Percentiles rank a stretch among this genome's conserved stretches.
Conservation (phyloP, 2,797 vertebrate species). For the Danio choprae region DNA sequence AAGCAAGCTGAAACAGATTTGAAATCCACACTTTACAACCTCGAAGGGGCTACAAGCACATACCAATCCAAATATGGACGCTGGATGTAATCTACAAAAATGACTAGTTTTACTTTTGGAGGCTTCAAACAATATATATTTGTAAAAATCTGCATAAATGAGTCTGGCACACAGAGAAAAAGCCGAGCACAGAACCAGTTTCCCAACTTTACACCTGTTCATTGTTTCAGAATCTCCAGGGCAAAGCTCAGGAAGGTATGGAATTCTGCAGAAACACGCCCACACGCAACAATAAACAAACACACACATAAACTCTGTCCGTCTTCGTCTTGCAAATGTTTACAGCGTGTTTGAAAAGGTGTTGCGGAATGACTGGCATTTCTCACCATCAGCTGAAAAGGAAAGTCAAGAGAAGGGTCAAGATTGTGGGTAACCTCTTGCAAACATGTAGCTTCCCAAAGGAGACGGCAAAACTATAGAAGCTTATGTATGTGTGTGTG, state of each 20-base stretch:
- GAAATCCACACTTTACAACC: neutral
- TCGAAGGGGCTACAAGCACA: neutral
- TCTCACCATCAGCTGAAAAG: conserved; percentile 19
- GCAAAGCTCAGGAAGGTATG: conserved; percentile 33
- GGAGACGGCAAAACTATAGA: neutral
- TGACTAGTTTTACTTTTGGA: neutral
- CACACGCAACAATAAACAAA: conserved; percentile 29
- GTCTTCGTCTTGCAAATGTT: neutral
- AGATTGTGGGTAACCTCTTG: neutral
- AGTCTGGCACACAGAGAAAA: conserved; percentile 3
- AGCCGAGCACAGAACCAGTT: conserved; percentile 43
- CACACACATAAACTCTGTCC: neutral
- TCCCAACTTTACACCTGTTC: conserved; percentile 44
- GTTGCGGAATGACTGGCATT: conserved; percentile 26
- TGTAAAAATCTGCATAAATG: neutral
- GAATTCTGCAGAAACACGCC: conserved; percentile 43
- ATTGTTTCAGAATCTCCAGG: conserved; percentile 33
- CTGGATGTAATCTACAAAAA: neutral
- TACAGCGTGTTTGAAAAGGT: neutral
- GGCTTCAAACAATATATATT: neutral
- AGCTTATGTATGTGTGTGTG: neutral
- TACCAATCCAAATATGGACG: neutral
- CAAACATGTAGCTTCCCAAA: neutral
- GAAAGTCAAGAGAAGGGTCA: conserved; percentile 9
- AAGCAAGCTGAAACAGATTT: conserved; percentile 17